Conservation (phyloP, 2,888 invertebrate genomes). For the Lasioglossum calceatum region DNA sequence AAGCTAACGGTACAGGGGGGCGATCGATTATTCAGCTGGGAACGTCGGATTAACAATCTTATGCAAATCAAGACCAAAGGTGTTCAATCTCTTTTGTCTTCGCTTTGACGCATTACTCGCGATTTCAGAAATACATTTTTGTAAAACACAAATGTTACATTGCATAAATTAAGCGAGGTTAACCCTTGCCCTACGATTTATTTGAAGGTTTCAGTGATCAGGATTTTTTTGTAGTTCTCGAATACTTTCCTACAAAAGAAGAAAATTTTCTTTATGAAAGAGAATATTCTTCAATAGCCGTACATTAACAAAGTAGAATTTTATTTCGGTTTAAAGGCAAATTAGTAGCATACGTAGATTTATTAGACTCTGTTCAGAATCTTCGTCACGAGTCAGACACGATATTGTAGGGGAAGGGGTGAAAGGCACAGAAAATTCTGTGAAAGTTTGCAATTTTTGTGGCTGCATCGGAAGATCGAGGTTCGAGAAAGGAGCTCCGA, state of each 20-base stretch:
- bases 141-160: not conserved
- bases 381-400: too few species aligned
- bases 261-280: too few species aligned
- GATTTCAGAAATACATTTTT: not conserved
- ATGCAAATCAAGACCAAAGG: not conserved
- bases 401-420: not conserved
- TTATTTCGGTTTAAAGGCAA: too few species aligned
- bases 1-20: not conserved
- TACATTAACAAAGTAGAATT: too few species aligned
- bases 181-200: too few species aligned
- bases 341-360: too few species aligned
- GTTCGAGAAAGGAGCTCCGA: not conserved
- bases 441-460: not conserved
- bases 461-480: not conserved
- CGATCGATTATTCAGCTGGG: not conserved
- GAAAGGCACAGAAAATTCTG: not conserved
- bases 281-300: too few species aligned
- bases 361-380: too few species aligned
- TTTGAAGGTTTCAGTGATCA: too few species aligned
- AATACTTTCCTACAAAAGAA: too few species aligned
- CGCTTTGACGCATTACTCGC: not conserved
- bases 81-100: not conserved
- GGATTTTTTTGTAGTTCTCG: too few species aligned
- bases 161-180: not conserved
- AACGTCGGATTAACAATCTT: not conserved